Evolutionary conservation across 2,888 invertebrate genomes (phyloP), one percentile per base, ranked within the genome.

Genomic region (Polymixis flavicincta): DNA sequence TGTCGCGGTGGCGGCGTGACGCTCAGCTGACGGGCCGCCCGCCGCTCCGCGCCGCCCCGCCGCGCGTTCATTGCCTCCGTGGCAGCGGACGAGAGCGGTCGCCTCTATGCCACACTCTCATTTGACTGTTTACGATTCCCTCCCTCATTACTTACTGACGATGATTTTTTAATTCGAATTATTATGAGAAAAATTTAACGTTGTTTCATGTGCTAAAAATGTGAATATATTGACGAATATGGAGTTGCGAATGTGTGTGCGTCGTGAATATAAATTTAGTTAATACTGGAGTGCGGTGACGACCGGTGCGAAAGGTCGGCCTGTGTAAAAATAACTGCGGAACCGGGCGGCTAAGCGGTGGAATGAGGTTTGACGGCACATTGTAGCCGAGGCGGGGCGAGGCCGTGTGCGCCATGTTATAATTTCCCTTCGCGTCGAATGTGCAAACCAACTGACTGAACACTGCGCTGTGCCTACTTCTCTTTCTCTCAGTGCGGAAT

Each of bases 21-120:
- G 96, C 96, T 96, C 96, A 96, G 96, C 96, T 96, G 96, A 96
- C 94, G 94, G 92, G 93, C 93, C 92, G 92, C 94, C 93, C 90
- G 93, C 92, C 93, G 88, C 90, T 84, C 70, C 90, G 88, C 90
- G 84, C 70, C 90, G 88, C 91, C 95, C 95, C 95, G 82, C 82
- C 83, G 82, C 82, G 97, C 97, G 97, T 97, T 97, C 97, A 97
- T 97, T 97, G 97, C 97, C 97, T 97, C 96, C 97, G 97, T 97
- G 97, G 97, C 97, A 93, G 95, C 95, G 95, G 95, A 92, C 92
- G 95, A 90, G 95, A 94, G 93, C 93, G 93, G 93, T 92, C 93
- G 95, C 88, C 83, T 87, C 88, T 91, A 94, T 93, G 95, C 90
- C 80, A 88, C 83, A 85, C 83, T 87, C 84, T 84, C 80, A 76